phyloP scores from a whole-genome alignment of 2,113 vertebrate species.

The Chaetops frenatus region DNA sequence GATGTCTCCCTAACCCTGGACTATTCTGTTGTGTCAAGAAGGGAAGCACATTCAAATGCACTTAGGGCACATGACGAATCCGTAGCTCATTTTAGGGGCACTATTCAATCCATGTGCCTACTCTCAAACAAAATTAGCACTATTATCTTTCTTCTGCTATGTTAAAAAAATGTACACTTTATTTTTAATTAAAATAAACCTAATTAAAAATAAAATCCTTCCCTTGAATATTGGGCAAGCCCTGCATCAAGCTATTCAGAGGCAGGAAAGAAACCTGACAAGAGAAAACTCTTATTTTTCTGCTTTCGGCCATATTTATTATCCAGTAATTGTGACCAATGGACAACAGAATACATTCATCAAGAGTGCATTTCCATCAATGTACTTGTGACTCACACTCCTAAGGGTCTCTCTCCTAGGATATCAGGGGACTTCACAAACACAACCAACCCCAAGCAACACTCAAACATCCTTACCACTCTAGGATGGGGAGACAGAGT shows the following conservation, averaged over 20 bases:
- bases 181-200: not conserved
- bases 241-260: not conserved
- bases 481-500: not conserved
- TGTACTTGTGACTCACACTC: not conserved
- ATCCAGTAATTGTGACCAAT: not conserved
- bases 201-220: not conserved
- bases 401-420: not conserved
- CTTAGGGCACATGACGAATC: not conserved
- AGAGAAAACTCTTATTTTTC: not conserved
- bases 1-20: not conserved
- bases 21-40: not conserved
- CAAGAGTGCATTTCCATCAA: not conserved
- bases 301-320: not conserved
- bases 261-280: not conserved
- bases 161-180: not conserved
- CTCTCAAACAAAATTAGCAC: not conserved
- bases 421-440: not conserved
- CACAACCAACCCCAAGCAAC: not conserved
- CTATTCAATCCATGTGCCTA: accelerated
- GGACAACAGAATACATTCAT: not conserved
- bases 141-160: not conserved
- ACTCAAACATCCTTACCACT: not conserved
- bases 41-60: not conserved
- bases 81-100: not conserved
- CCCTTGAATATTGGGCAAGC: not conserved